These are phyloP conservation scores for Patiria pectinifera DNA, from an alignment of 53 echinoderm and acorn worm genomes.

Conservation along the genomic window DNA sequence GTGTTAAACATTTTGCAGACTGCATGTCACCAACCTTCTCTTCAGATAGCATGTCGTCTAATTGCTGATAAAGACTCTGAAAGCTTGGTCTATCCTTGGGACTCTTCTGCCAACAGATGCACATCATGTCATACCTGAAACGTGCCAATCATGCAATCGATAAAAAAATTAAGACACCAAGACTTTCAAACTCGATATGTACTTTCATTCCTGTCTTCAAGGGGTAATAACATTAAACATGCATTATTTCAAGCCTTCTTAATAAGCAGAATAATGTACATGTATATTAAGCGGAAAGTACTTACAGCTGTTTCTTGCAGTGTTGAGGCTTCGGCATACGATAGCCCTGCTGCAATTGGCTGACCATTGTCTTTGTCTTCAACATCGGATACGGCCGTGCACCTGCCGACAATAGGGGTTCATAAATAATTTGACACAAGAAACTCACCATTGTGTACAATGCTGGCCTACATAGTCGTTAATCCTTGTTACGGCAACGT, in stretches of 20 bases:
- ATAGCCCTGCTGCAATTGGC: slow-evolving; percentile 38
- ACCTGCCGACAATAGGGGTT: slow-evolving; percentile 27
- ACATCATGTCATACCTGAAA: slow-evolving; percentile 40
- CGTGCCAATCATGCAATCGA: not conserved
- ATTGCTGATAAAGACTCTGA: not conserved
- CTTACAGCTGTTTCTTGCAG: slow-evolving; percentile 53
- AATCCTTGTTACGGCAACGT: no score
- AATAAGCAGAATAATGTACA: no score
- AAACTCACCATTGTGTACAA: no score
- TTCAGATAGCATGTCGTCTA: slow-evolving; percentile 10
- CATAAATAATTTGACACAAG: not conserved
- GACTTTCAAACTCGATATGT: no score
- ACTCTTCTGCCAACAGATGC: slow-evolving; percentile 15
- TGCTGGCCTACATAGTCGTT: no score
- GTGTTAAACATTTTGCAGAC: no score
- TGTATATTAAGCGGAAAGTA: not conserved
- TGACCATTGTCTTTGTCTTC: slow-evolving; percentile 13
- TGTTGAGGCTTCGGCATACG: slow-evolving; percentile 60
- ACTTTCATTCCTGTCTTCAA: no score
- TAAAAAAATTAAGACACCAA: no score
- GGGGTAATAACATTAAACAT: no score
- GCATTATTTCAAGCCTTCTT: no score
- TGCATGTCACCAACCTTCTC: not conserved
- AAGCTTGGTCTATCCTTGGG: slow-evolving; percentile 35
- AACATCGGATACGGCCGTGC: slow-evolving; percentile 48